Base-by-base conservation (phyloP, 2,797 vertebrate species). In the Ctenosaura bakeri region DNA sequence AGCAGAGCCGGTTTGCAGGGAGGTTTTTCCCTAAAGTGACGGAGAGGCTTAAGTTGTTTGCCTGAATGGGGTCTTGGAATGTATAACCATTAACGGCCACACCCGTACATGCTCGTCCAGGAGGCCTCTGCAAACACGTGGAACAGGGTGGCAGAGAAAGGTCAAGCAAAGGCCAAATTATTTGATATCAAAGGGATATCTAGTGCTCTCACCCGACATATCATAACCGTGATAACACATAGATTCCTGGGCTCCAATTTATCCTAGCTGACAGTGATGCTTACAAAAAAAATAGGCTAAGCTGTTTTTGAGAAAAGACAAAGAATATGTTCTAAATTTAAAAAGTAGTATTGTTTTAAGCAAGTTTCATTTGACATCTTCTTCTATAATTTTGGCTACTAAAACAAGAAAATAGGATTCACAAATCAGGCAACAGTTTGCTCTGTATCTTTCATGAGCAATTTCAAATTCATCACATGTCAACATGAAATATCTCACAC, bases 401-500 rank as follows among this genome's bases (percentile, higher is more conserved):
- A 52, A 66, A 89, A 64, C 50, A 92, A 12, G 46, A 54, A 71
- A 71, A 20, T 52, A 32, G 12, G 42, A 26, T 64, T 26, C 92
- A 14, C 81, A 92, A 38, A 80, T n/a, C 83, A 90, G 9, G 86
- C 88, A 59, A 79, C 90, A 94, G 89, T 88, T 69, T 93, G 79
- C 73, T 90, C 54, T 87, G 35, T 26, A 90, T 92, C 91, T 95
- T 69, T 88, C 85, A 80, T 87, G 85, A 93, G 84, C 88, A 92
- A 89, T 94, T 95, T 94, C 94, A 93, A 96, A 95, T 95, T 96
- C 94, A 93, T 96, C 93, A 94, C 81, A 94, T 91, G 89, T 88
- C 94, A 96, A 81, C 85, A 50, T 92, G 90, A 91, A 73, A 93
- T 86, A 86, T 94, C 95, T 95, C 92, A 93, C 86, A 92, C 90